Evolutionary conservation across 2,113 vertebrate species (phyloP).

Genomic region (Nothobranchius kuhntae): DNA sequence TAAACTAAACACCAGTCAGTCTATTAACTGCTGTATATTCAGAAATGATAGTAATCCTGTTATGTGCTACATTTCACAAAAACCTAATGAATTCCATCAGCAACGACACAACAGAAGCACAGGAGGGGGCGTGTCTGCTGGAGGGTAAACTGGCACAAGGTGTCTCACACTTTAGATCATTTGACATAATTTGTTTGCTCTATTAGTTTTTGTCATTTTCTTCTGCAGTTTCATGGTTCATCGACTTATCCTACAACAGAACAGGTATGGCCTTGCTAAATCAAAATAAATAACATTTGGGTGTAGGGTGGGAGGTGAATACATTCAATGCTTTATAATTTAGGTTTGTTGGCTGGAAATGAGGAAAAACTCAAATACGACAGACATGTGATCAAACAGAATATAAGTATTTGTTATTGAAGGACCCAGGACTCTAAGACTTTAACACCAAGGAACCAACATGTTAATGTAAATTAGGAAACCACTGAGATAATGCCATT

Average conservation of each 20-base stretch:
- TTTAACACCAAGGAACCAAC: too few relatives aligned
- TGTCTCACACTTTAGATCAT: constrained; percentile 33
- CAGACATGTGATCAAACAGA: too few relatives aligned
- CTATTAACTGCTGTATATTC: neutral
- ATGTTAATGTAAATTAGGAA: too few relatives aligned
- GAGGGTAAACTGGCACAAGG: constrained; percentile 30
- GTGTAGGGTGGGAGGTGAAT: neutral
- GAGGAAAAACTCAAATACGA: too few relatives aligned
- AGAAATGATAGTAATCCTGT: neutral
- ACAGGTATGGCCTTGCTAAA: constrained; percentile 28
- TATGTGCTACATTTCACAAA: constrained; percentile 2
- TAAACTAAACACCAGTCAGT: neutral
- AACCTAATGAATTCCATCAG: neutral
- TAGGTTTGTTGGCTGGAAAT: too few relatives aligned
- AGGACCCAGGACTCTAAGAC: too few relatives aligned
- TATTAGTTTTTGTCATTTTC: constrained; percentile 61
- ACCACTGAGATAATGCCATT: too few relatives aligned
- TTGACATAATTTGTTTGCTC: constrained; percentile 66
- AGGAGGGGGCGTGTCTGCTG: constrained; percentile 8
- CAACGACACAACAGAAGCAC: neutral
- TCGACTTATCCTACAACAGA: constrained; percentile 53
- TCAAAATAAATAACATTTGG: constrained; percentile 46
- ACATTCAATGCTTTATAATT: neutral
- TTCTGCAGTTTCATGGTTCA: constrained; percentile 31
- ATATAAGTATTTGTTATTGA: too few relatives aligned